Evolutionary conservation across 2,888 invertebrate genomes (phyloP).

Genomic region (Lochmaea capreae): DNA sequence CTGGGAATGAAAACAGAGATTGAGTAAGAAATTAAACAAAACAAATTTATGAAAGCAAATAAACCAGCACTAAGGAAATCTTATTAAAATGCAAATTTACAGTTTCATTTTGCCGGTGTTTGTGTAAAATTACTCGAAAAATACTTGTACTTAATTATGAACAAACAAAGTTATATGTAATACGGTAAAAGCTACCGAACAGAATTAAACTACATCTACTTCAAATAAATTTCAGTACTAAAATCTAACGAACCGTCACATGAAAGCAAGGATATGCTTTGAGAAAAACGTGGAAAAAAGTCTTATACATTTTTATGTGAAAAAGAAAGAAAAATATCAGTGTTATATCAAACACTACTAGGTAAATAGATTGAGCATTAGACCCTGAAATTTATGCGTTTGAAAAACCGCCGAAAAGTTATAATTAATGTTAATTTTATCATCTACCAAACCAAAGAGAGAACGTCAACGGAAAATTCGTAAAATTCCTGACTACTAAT

Average conservation of each 20-base stretch:
- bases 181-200: constrained; percentile 49
- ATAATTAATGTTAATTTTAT: no score
- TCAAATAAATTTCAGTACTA: constrained; percentile 54
- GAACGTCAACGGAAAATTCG: no score
- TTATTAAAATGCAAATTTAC: constrained; percentile 54
- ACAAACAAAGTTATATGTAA: constrained; percentile 45
- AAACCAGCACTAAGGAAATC: constrained; percentile 43
- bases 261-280: constrained; percentile 42
- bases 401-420: no score
- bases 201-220: constrained; percentile 54
- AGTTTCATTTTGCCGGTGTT: constrained; percentile 50
- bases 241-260: constrained; percentile 51
- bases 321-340: no score
- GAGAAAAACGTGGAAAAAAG: constrained; percentile 24
- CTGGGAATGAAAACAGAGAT: constrained; percentile 33
- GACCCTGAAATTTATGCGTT: no score
- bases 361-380: no score
- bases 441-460: no score
- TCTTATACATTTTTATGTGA: neutral
- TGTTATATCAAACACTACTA: no score
- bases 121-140: constrained; percentile 52
- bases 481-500: no score
- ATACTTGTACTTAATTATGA: constrained; percentile 53
- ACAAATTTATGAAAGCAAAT: constrained; percentile 44
- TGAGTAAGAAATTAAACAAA: constrained; percentile 45